These are phyloP conservation scores for Synanthedon tipuliformis DNA, from an alignment of 2,888 invertebrate genomes.

Conservation along the genomic window DNA sequence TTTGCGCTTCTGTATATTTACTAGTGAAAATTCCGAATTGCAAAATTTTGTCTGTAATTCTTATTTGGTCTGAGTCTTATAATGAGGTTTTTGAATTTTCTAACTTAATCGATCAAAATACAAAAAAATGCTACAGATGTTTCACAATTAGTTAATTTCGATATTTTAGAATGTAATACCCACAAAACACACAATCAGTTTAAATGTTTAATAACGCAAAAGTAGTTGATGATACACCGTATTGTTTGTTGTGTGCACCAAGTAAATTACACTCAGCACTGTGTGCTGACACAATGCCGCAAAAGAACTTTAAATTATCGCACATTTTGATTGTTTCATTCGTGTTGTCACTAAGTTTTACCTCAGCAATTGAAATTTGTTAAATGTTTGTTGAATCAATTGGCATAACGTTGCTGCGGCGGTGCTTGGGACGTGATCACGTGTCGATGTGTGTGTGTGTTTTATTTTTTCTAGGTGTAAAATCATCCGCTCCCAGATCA, in stretches of 20 bases:
- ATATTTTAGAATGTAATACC: too few relatives aligned
- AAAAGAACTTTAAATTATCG: background rate
- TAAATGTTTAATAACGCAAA: too few relatives aligned
- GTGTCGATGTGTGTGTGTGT: constrained; percentile 55
- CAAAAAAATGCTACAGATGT: background rate
- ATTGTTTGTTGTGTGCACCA: constrained; percentile 5
- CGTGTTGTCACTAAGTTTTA: constrained; percentile 4
- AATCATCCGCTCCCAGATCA: constrained; percentile 69
- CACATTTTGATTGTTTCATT: constrained; percentile 3
- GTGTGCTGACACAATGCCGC: background rate
- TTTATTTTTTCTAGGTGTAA: constrained; percentile 65
- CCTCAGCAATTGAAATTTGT: constrained; percentile 8
- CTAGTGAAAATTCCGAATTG: too few relatives aligned
- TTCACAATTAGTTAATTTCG: background rate
- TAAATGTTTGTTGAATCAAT: constrained; percentile 13
- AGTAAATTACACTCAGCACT: constrained; percentile 3
- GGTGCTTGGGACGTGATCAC: constrained; percentile 45
- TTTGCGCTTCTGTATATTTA: too few relatives aligned
- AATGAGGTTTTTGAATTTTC: too few relatives aligned
- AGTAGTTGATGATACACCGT: background rate
- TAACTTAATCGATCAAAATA: background rate
- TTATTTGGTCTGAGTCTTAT: too few relatives aligned
- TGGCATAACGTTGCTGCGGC: constrained; percentile 2
- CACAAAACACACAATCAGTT: too few relatives aligned
- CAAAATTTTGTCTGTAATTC: too few relatives aligned